phyloP scores from a whole-genome alignment of 2,797 vertebrate genomes.

The Pseudotriccus pelzelni region DNA sequence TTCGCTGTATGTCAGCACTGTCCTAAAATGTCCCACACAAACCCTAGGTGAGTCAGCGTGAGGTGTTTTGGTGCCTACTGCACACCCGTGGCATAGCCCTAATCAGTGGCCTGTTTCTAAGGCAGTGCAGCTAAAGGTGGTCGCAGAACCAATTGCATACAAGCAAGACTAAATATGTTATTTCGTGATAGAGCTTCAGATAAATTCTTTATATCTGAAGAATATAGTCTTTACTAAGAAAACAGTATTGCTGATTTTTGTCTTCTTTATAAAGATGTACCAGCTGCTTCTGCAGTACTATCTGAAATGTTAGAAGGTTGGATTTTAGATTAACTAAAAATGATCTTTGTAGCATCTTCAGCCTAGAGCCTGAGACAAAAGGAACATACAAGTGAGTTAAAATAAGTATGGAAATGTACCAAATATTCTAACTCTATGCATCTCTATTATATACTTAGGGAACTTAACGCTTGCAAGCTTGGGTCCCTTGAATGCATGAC shows the following conservation, averaged over 20 bases:
- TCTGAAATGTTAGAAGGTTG: background rate
- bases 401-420: background rate
- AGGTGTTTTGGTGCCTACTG: background rate
- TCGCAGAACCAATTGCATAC: background rate
- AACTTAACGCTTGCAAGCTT: background rate
- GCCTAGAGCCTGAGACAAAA: background rate
- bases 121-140: background rate
- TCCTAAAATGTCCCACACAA: background rate
- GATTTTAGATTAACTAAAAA: background rate
- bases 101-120: background rate
- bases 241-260: background rate
- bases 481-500: background rate
- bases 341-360: background rate
- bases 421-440: background rate
- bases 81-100: rapidly evolving
- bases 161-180: background rate
- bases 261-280: background rate
- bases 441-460: background rate
- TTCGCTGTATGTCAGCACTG: background rate
- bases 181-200: background rate
- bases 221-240: background rate
- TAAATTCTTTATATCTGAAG: background rate
- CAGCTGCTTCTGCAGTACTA: background rate
- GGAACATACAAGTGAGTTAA: background rate
- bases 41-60: background rate